Percentiles rank a stretch among this genome's conserved stretches.
Evolutionary conservation across 2,113 vertebrate species (phyloP).

Genomic region (Periophthalmus modestus): DNA sequence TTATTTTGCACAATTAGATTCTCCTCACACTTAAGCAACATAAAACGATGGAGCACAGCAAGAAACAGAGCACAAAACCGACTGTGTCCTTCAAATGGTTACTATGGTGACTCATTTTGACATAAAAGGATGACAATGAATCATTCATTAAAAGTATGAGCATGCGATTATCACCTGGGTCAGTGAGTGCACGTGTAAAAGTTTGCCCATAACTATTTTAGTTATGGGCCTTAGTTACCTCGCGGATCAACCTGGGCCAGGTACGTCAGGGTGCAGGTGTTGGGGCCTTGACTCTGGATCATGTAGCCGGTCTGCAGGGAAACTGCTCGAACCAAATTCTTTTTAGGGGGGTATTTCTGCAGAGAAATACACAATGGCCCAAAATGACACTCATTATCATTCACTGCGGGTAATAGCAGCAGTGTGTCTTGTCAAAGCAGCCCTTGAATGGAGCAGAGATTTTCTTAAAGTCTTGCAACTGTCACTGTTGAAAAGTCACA

Average conservation of each 20-base stretch:
- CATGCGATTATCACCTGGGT: conserved; percentile 25
- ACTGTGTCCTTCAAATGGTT: conserved; percentile 56
- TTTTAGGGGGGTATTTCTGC: conserved; percentile 93
- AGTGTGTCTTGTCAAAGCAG: conserved; percentile 1
- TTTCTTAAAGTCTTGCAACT: background rate
- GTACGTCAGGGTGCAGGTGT: conserved; percentile 87
- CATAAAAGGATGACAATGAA: conserved; percentile 53
- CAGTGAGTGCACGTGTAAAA: conserved; percentile 6
- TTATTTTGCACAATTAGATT: conserved; percentile 15
- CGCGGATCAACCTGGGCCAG: conserved; percentile 93
- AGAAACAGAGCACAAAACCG: conserved; percentile 6
- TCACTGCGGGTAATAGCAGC: background rate
- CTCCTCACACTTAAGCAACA: background rate
- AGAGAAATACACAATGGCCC: conserved; percentile 17
- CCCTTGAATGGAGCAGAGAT: conserved; percentile 1
- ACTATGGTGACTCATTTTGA: conserved; percentile 54
- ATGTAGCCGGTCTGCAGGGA: conserved; percentile 95
- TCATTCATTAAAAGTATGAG: conserved; percentile 45
- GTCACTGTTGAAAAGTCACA: background rate
- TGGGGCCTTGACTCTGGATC: conserved; percentile 85
- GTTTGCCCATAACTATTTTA: conserved; percentile 8
- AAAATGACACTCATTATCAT: background rate
- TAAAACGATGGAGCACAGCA: background rate
- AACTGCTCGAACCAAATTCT: conserved; percentile 90
- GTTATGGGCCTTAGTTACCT: conserved; percentile 76